Base-by-base conservation (phyloP, 2,888 invertebrate species). In the Folsomia candida region DNA sequence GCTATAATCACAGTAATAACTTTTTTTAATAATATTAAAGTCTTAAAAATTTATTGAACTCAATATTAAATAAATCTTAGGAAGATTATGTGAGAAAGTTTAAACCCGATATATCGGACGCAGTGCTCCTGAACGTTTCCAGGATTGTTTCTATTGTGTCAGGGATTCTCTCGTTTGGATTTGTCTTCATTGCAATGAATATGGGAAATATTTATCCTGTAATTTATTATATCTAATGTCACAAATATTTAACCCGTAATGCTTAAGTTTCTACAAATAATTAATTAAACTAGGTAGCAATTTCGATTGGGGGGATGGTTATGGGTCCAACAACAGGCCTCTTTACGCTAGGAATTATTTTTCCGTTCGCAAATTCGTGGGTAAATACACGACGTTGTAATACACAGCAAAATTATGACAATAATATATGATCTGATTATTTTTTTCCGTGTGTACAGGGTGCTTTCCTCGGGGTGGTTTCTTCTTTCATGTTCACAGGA, bases 401-500 rank as follows among this genome's bases (percentile, higher is more conserved):
- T 11, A 54, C 18, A 54, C 54, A 14, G 4, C 54, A 6, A 18
- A 54, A 14, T 54, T 54, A 18, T 54, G 6, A 54, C 47, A 47
- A 47, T 47, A 47, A 47, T n/a, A n/a, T n/a, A 47, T 47, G 18
- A 11, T 47, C 9, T 47, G 47, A 11, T 47, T n/a, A n/a, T n/a
- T n/a, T n/a, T n/a, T n/a, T n/a, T n/a, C n/a, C n/a, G n/a, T n/a
- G n/a, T 47, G 47, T 66, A 25, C 57, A 71, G 71, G 71, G 71
- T 59, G 67, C 68, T 18, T 51, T 71, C 1, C n/a, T 60, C 6
- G 71, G 71, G 6, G 27, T 68, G 9, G 1, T 68, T 6, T 57
- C 68, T 3, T 68, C 71, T 0, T 71, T 57, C 57, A 59, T 63
- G 2, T 20, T 71, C 11, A 28, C 71, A 1, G 24, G 67, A 20